phyloP scores from a whole-genome alignment of 2,797 vertebrate species.

The Halcyon chelicuti region DNA sequence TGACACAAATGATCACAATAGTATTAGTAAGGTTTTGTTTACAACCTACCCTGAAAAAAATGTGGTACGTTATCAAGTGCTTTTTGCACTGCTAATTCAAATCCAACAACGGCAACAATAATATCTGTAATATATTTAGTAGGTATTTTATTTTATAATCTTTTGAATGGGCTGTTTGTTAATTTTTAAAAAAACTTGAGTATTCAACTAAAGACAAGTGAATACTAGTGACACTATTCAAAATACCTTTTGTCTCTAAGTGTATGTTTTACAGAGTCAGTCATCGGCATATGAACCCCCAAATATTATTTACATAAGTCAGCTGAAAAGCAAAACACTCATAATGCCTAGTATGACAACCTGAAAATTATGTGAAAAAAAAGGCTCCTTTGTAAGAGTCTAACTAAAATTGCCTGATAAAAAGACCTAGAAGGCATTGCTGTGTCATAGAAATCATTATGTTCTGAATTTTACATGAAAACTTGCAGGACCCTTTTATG shows the following conservation, averaged over 20 bases:
- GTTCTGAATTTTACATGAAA: not conserved
- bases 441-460: not conserved
- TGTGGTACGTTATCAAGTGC: not conserved
- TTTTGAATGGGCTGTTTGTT: conserved; percentile 25
- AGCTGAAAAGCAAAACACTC: conserved; percentile 66
- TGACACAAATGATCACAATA: conserved; percentile 55
- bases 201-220: conserved; percentile 23
- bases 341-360: conserved; percentile 57
- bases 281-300: conserved; percentile 44
- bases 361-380: conserved; percentile 64
- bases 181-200: conserved; percentile 49
- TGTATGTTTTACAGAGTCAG: conserved; percentile 62
- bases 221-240: conserved; percentile 23
- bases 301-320: conserved; percentile 73
- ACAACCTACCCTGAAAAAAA: not conserved
- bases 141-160: not conserved
- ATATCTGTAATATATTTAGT: not conserved
- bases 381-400: conserved; percentile 58
- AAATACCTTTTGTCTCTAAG: conserved; percentile 29
- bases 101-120: not conserved
- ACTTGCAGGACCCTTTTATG: not conserved
- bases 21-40: conserved; percentile 57
- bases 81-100: conserved; percentile 12
- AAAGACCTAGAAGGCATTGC: not conserved
- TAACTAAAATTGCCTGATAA: conserved; percentile 8